Percentiles rank a stretch among this genome's conserved stretches.
These are phyloP conservation scores for Styela clava DNA, from an alignment of 23 tunicate genomes.

Conservation along the genomic window DNA sequence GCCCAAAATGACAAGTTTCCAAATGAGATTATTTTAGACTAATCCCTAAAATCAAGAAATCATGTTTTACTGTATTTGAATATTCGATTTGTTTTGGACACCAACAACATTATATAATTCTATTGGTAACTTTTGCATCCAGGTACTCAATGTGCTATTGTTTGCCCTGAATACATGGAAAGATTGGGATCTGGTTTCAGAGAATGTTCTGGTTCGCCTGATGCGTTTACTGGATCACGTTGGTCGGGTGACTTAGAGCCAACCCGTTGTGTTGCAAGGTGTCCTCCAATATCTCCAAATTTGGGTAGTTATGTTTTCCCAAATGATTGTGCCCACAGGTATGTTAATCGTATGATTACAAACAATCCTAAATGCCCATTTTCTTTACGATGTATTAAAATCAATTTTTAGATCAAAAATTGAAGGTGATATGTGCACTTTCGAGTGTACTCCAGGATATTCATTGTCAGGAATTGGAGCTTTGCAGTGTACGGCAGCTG, in stretches of 20 bases:
- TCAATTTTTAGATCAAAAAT: conserved; percentile 39
- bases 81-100: too few species aligned
- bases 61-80: too few species aligned
- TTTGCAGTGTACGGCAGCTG: conserved; percentile 30
- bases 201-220: conserved; percentile 25
- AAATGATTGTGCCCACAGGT: conserved; percentile 35
- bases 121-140: too few species aligned
- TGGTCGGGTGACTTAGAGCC: conserved; percentile 33
- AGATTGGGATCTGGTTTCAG: conserved; percentile 42
- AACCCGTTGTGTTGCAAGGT: conserved; percentile 38
- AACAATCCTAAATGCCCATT: background rate
- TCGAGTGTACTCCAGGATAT: conserved; percentile 43
- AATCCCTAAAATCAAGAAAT: too few species aligned
- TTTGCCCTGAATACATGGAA: conserved; percentile 45
- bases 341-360: too few species aligned
- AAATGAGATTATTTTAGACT: too few species aligned
- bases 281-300: conserved; percentile 16
- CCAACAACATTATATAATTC: too few species aligned
- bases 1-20: too few species aligned
- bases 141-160: conserved; percentile 54
- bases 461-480: conserved; percentile 18
- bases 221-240: background rate
- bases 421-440: conserved; percentile 43
- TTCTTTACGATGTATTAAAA: too few species aligned
- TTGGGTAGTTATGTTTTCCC: conserved; percentile 33